These are phyloP conservation scores for Drosophila seclusa DNA, from an alignment of 2,888 invertebrate species.

Conservation along the genomic window DNA sequence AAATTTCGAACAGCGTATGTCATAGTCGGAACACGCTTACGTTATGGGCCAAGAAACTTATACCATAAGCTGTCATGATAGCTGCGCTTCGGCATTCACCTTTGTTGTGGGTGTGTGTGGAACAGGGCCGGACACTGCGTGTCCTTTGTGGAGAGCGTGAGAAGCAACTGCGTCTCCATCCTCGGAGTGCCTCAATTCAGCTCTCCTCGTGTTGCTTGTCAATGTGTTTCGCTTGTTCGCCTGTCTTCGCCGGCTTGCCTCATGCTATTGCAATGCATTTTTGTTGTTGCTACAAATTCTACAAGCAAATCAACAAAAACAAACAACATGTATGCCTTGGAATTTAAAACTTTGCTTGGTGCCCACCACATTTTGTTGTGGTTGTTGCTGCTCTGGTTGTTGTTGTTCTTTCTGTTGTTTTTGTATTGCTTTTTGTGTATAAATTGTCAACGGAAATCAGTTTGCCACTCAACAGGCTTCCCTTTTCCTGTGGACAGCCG, in stretches of 20 bases:
- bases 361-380: slow-evolving; percentile 34
- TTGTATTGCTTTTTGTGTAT: slow-evolving; percentile 57
- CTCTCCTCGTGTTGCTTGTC: slow-evolving; percentile 65
- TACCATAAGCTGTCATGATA: slow-evolving; percentile 70
- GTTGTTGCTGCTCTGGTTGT: slow-evolving; percentile 30
- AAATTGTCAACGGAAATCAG: slow-evolving; percentile 83
- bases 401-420: slow-evolving; percentile 21
- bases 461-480: slow-evolving; percentile 83
- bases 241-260: slow-evolving; percentile 33
- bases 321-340: slow-evolving; percentile 76
- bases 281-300: slow-evolving; percentile 78
- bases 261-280: slow-evolving; percentile 72
- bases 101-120: slow-evolving; percentile 60
- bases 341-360: slow-evolving; percentile 72
- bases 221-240: slow-evolving; percentile 57
- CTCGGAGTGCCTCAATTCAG: slow-evolving; percentile 18
- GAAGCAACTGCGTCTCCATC: slow-evolving; percentile 52
- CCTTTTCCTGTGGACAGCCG: slow-evolving; percentile 78
- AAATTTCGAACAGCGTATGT: slow-evolving; percentile 29
- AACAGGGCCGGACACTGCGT: slow-evolving; percentile 35
- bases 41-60: slow-evolving; percentile 50
- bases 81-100: slow-evolving; percentile 51
- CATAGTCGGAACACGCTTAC: slow-evolving; percentile 14
- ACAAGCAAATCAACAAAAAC: slow-evolving; percentile 72
- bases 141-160: slow-evolving; percentile 76